A percentile compares a stretch with the other conserved stretches of the same genome.
phyloP scores from a whole-genome alignment of 1,140 invertebrate species.

The Atta cephalotes region DNA sequence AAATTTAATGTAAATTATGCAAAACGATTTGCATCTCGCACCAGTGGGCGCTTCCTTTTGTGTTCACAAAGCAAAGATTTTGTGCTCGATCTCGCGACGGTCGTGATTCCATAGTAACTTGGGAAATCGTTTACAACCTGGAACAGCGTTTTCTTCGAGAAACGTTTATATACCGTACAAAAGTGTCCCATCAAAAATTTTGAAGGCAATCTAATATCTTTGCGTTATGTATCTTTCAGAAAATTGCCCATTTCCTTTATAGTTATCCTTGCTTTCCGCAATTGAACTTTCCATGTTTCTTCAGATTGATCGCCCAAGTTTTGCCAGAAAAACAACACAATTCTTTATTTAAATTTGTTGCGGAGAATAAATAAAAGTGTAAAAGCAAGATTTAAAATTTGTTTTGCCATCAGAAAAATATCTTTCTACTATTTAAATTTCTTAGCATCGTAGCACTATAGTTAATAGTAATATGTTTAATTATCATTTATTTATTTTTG shows the following conservation, averaged over 20 bases:
- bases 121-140: slow-evolving; percentile 39
- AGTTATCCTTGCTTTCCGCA: background rate
- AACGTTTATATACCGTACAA: slow-evolving; percentile 32
- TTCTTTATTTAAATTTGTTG: slow-evolving; percentile 10
- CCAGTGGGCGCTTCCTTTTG: slow-evolving; percentile 40
- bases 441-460: background rate
- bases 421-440: background rate
- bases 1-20: slow-evolving; percentile 80
- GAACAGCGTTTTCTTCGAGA: slow-evolving; percentile 1
- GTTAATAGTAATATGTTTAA: too few species aligned
- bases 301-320: background rate
- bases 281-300: background rate
- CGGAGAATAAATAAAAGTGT: background rate
- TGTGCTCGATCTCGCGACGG: slow-evolving; percentile 45
- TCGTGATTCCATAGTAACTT: slow-evolving; percentile 55
- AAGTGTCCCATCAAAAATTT: slow-evolving; percentile 55
- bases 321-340: background rate
- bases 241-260: slow-evolving; percentile 23
- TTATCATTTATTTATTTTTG: background rate
- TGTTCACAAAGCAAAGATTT: slow-evolving; percentile 37
- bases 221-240: background rate
- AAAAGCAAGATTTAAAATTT: background rate
- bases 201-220: background rate
- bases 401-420: background rate
- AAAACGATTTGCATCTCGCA: slow-evolving; percentile 75